A percentile compares a stretch with the other conserved stretches of the same genome.
Evolutionary conservation across 2,797 vertebrate genomes (phyloP).

Genomic region (Neosalanx taihuensis): DNA sequence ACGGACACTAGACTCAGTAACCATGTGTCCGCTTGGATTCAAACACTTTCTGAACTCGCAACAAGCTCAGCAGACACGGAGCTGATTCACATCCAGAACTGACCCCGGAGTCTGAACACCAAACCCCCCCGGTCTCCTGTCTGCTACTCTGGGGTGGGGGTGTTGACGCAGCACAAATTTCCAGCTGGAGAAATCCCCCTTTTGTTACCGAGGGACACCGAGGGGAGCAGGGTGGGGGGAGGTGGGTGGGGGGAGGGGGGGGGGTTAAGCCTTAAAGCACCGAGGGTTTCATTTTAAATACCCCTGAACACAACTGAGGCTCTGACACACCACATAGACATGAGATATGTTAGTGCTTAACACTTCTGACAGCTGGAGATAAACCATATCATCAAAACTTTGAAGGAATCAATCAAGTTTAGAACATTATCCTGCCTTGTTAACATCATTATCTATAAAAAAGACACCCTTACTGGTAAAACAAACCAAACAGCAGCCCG

Average conservation of each 20-base stretch:
- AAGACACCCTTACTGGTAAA: no score
- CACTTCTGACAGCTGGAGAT: conserved; percentile 26
- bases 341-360: conserved; percentile 46
- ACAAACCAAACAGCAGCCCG: no score
- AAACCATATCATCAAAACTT: conserved; percentile 53
- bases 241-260: conserved; percentile 22
- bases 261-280: conserved; percentile 66
- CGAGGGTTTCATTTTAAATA: conserved; percentile 62
- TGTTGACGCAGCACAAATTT: conserved; percentile 96
- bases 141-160: conserved; percentile 72
- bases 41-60: conserved; percentile 58
- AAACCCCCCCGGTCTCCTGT: conserved; percentile 53
- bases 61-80: conserved; percentile 30
- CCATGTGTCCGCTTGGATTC: no score
- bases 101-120: conserved; percentile 45
- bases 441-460: no score
- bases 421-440: background rate
- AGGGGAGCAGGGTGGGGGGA: conserved; percentile 57
- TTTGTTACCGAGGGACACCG: conserved; percentile 79
- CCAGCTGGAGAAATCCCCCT: conserved; percentile 91
- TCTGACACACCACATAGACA: conserved; percentile 28
- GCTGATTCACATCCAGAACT: conserved; percentile 50
- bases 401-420: conserved; percentile 45
- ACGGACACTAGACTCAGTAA: conserved; percentile 25
- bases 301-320: conserved; percentile 19